Conservation (phyloP, 2,888 invertebrate species). For the Pterobdella sp. region DNA sequence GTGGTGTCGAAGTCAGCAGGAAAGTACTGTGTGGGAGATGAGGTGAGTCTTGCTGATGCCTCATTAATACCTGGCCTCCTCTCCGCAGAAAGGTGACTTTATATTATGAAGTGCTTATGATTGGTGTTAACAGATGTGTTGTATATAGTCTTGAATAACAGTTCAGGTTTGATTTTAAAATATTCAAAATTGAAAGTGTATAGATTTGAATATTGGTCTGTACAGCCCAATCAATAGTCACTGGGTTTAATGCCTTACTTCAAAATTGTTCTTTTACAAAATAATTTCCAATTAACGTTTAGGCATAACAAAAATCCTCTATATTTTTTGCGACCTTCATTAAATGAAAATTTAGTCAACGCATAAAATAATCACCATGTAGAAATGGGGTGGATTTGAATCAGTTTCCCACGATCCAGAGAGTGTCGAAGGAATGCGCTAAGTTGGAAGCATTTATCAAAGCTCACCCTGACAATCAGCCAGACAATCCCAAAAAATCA, state of each 20-base stretch:
- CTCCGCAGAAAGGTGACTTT: slow-evolving; percentile 73
- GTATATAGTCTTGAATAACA: too few species aligned
- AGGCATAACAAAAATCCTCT: background rate
- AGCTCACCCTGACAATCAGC: slow-evolving; percentile 83
- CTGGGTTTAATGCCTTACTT: background rate
- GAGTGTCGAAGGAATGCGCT: slow-evolving; percentile 76
- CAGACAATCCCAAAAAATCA: slow-evolving; percentile 73
- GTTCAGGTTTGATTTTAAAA: too few species aligned
- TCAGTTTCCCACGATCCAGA: slow-evolving; percentile 77
- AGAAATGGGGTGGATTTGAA: slow-evolving; percentile 85
- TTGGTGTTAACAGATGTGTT: too few species aligned
- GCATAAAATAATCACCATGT: slow-evolving; percentile 29
- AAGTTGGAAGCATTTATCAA: slow-evolving; percentile 81
- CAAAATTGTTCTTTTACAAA: background rate
- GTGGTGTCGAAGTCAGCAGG: slow-evolving; percentile 68
- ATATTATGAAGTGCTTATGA: background rate
- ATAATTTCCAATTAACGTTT: background rate
- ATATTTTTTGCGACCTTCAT: background rate
- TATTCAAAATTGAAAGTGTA: too few species aligned
- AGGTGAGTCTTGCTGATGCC: slow-evolving; percentile 85
- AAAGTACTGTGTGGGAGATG: slow-evolving; percentile 80
- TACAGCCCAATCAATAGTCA: too few species aligned
- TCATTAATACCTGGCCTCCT: slow-evolving; percentile 90
- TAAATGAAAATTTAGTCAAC: background rate
- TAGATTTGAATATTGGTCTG: too few species aligned